phyloP scores from a whole-genome alignment of 2,888 invertebrate genomes.

The Xylota segnis region DNA sequence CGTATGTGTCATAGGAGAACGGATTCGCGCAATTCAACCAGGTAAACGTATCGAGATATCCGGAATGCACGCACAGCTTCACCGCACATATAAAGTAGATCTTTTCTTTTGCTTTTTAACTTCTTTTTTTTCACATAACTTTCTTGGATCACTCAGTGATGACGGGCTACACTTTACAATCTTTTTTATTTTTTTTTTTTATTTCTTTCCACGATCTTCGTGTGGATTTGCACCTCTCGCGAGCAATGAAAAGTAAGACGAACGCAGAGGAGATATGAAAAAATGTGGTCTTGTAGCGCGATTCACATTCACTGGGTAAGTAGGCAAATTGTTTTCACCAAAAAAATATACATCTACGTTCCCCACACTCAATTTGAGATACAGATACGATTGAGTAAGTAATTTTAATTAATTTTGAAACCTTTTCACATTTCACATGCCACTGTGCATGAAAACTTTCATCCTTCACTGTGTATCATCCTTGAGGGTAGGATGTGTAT shows the following conservation, averaged over 20 bases:
- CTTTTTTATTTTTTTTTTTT: constrained; percentile 26
- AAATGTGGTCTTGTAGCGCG: constrained; percentile 65
- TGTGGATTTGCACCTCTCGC: constrained; percentile 60
- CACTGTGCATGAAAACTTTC: constrained; percentile 12
- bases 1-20: constrained; percentile 32
- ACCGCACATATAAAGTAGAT: constrained; percentile 32
- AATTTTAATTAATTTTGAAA: constrained; percentile 9
- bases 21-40: constrained; percentile 59
- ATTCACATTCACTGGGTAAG: constrained; percentile 77
- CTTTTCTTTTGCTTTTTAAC: constrained; percentile 39
- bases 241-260: constrained; percentile 60
- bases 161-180: constrained; percentile 61
- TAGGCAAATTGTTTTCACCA: constrained; percentile 77
- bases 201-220: constrained; percentile 40
- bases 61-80: constrained; percentile 64
- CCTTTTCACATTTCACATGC: constrained; percentile 13
- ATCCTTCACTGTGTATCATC: constrained; percentile 22
- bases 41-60: constrained; percentile 52
- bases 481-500: not conserved
- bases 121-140: constrained; percentile 55
- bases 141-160: constrained; percentile 69
- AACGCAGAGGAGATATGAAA: constrained; percentile 41
- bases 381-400: constrained; percentile 4
- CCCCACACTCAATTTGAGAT: constrained; percentile 14
- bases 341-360: constrained; percentile 27